A percentile compares a stretch with the other conserved stretches of the same genome.
Conservation (phyloP, 2,113 vertebrate species). For the Elaphurus davidianus region DNA sequence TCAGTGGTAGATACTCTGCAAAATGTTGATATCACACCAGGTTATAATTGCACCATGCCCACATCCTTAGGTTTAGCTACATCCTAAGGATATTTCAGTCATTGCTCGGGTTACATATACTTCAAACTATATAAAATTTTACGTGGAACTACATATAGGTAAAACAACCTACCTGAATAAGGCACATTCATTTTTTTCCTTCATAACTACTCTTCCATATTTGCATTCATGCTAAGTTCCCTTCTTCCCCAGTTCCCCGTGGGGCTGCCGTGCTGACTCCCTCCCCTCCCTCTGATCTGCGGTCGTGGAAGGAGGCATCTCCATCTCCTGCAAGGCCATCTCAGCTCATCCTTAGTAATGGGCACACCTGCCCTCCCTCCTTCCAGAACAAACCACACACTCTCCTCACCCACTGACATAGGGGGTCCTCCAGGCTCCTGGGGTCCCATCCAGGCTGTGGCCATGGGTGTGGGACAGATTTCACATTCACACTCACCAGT, state of each 20-base stretch:
- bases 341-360: not conserved
- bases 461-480: not conserved
- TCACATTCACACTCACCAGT: not conserved
- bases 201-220: not conserved
- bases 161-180: not conserved
- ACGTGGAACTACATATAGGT: not conserved
- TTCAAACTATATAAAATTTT: not conserved
- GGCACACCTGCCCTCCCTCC: not conserved
- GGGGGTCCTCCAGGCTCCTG: not conserved
- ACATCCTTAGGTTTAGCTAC: not conserved
- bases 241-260: not conserved
- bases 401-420: not conserved
- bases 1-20: not conserved
- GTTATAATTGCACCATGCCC: not conserved
- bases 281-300: not conserved
- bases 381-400: not conserved
- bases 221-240: not conserved
- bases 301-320: not conserved
- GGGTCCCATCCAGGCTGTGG: not conserved
- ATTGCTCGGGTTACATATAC: not conserved
- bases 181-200: not conserved
- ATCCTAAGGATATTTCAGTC: not conserved
- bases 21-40: not conserved
- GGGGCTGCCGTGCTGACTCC: not conserved
- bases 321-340: not conserved